Base-by-base conservation (phyloP, 2,797 vertebrate genomes). In the Basileuterus tristriatus region DNA sequence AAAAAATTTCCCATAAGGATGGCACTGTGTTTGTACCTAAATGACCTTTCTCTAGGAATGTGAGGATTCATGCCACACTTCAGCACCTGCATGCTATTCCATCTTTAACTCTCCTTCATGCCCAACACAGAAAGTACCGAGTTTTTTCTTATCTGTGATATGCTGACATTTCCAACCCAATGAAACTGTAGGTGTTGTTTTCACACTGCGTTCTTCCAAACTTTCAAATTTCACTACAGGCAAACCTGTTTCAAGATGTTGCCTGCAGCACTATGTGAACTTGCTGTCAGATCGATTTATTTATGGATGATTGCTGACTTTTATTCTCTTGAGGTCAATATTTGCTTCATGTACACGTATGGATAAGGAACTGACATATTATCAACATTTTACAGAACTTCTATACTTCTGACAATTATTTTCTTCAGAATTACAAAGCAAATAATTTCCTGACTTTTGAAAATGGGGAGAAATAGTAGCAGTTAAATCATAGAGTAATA, bases 281-380 rank as follows among this genome's bases (percentile, higher is more conserved):
- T 94, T 92, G 81, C 91, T 94, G 95, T 96, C 96, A 96, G 39
- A 95, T 93, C 10, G 0, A 69, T 92, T 93, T 95, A 95, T 96
- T 95, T 96, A 90, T 63, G 95, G 88, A 81, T 94, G 86, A 82
- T 72, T 9, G 10, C 32, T 92, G 74, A 79, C 50, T 85, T 94
- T 82, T 80, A 46, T 70, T 83, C 84, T 93, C 75, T 62, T 46
- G 75, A 83, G 90, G 91, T 92, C 90, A 89, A 58, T 95, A 88
- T 91, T 83, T 79, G 37, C 53, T 74, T 53, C 44, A 58, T 69
- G 46, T 26, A 55, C 30, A 23, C 0, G 1, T 79, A 55, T 15
- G 27, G 37, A 30, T 75, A 79, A 82, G 69, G 60, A 90, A 14
- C 19, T 93, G 64, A 88, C 20, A 79, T 32, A 52, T 34, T 83